These are phyloP conservation scores for Equus przewalskii DNA, from an alignment of 2,113 vertebrate species.

Conservation along the genomic window DNA sequence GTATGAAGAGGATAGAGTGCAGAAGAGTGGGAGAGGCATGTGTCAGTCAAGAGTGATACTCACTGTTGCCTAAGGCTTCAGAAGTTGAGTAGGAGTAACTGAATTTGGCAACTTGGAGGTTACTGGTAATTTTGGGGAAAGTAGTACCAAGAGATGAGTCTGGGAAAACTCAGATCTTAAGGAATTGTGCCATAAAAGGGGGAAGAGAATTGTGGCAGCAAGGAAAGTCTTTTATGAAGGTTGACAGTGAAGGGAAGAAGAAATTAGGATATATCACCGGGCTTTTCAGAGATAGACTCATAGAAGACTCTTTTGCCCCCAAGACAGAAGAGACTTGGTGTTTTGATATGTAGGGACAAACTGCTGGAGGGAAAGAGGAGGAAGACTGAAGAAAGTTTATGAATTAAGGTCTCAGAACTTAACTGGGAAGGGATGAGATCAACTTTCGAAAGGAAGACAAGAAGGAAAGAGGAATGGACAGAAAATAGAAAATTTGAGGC, in stretches of 20 bases:
- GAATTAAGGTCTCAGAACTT: constrained; percentile 11
- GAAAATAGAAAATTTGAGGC: background rate
- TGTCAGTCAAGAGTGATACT: background rate
- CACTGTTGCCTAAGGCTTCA: background rate
- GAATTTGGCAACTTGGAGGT: background rate
- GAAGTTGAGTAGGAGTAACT: background rate
- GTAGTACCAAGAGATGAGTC: background rate
- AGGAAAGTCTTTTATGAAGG: background rate
- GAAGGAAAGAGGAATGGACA: background rate
- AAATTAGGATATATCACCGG: background rate
- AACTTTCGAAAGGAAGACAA: background rate
- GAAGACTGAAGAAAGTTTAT: background rate
- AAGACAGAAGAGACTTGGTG: background rate
- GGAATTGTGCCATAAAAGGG: background rate
- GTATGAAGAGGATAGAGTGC: background rate
- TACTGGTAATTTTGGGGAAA: background rate
- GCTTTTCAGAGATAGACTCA: background rate
- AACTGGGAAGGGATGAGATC: background rate
- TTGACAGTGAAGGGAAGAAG: background rate
- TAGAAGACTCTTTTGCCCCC: background rate
- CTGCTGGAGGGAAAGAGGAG: background rate
- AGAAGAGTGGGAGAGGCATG: background rate
- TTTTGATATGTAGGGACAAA: background rate
- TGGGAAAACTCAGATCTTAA: constrained; percentile 24
- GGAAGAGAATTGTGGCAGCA: background rate